A percentile compares a stretch with the other conserved stretches of the same genome.
phyloP scores from a whole-genome alignment of 2,888 invertebrate species.

The Drosophila subsilvestris region DNA sequence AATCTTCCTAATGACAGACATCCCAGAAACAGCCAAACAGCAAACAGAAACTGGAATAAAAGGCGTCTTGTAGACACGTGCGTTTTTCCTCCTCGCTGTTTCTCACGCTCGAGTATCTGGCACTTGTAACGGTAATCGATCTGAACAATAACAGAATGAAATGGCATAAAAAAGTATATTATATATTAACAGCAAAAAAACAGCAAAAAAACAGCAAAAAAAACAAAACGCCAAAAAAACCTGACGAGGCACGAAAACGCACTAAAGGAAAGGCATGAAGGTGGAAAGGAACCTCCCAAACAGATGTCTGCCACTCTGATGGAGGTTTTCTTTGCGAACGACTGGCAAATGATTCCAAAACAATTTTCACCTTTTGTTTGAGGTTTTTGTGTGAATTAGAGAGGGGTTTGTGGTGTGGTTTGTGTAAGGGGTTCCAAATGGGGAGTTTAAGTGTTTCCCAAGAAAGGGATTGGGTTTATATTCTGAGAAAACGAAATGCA shows the following conservation, averaged over 20 bases:
- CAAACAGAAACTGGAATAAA: slow-evolving; percentile 29
- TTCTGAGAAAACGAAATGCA: slow-evolving; percentile 26
- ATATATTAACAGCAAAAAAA: slow-evolving; percentile 23
- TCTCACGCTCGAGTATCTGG: slow-evolving; percentile 76
- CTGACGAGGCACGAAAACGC: slow-evolving; percentile 34
- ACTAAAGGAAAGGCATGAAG: slow-evolving; percentile 28
- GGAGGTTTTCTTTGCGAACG: slow-evolving; percentile 1
- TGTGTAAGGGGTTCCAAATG: background rate
- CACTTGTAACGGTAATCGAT: slow-evolving; percentile 75
- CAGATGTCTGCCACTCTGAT: slow-evolving; percentile 31
- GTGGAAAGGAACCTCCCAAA: slow-evolving; percentile 3
- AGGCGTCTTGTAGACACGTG: slow-evolving; percentile 66
- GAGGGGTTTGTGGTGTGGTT: background rate
- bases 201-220: slow-evolving; percentile 17
- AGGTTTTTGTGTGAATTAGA: slow-evolving; percentile 9
- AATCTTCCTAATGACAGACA: slow-evolving; percentile 78
- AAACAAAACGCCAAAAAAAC: slow-evolving; percentile 11
- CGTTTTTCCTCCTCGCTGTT: slow-evolving; percentile 46
- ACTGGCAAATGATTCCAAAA: slow-evolving; percentile 45
- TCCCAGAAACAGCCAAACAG: slow-evolving; percentile 1
- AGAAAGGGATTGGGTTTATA: slow-evolving; percentile 6
- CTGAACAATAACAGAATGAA: slow-evolving; percentile 62
- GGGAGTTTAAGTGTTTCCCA: background rate
- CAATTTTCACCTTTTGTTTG: slow-evolving; percentile 31
- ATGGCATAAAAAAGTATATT: slow-evolving; percentile 34